Evolutionary conservation across 2,888 invertebrate species (phyloP).

Genomic region (Ophion costatus): DNA sequence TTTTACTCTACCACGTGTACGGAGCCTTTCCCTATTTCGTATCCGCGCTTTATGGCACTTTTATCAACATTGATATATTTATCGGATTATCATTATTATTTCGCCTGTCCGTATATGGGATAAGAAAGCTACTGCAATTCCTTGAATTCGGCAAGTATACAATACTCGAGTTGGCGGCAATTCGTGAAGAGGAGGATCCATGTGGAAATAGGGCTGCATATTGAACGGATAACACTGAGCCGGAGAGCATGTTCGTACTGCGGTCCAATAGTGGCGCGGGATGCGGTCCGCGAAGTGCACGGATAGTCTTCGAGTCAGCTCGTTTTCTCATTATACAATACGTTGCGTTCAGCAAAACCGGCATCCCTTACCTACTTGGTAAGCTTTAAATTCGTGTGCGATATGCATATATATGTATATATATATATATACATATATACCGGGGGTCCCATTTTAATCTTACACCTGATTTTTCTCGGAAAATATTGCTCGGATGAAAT

Average conservation of each 20-base stretch:
- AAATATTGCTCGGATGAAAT: no score
- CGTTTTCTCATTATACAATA: slow-evolving; percentile 50
- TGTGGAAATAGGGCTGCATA: background rate
- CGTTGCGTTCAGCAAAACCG: slow-evolving; percentile 40
- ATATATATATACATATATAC: slow-evolving; percentile 6
- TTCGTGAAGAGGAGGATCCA: no score
- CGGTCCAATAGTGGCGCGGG: background rate
- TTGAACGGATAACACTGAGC: slow-evolving; percentile 4
- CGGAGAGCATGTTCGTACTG: background rate
- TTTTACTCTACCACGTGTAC: no score
- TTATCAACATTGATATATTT: no score
- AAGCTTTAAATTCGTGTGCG: slow-evolving; percentile 6
- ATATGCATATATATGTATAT: background rate
- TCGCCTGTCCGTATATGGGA: background rate
- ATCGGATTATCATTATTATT: no score
- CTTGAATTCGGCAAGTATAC: no score
- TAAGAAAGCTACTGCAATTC: background rate
- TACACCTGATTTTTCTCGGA: no score
- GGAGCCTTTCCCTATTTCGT: no score
- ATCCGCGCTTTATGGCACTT: no score
- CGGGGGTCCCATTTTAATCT: background rate
- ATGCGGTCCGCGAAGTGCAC: background rate
- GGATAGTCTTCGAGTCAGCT: slow-evolving; percentile 11
- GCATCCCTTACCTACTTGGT: slow-evolving; percentile 3
- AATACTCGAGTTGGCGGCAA: no score